These are phyloP conservation scores for Eupeodes luniger DNA, from an alignment of 2,888 invertebrate genomes.

Conservation along the genomic window DNA sequence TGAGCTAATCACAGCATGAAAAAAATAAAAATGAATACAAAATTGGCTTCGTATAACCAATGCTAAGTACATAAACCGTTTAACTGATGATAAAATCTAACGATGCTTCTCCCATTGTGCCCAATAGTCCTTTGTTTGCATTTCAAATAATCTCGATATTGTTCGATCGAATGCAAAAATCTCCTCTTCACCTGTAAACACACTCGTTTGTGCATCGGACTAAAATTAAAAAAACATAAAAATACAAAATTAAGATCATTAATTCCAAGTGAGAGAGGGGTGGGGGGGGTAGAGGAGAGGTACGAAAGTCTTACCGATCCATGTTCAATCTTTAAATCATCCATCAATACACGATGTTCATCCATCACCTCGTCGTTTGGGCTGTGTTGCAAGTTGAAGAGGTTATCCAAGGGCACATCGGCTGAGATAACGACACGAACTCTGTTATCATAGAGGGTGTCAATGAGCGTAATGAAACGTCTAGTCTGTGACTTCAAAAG, in stretches of 20 bases:
- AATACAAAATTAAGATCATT: background rate
- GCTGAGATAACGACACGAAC: constrained; percentile 94
- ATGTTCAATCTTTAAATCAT: constrained; percentile 94
- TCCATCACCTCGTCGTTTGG: constrained; percentile 87
- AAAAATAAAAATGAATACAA: constrained; percentile 8
- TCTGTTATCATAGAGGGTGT: constrained; percentile 97
- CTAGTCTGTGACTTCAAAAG: constrained; percentile 93
- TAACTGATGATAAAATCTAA: constrained; percentile 68
- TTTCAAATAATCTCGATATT: constrained; percentile 95
- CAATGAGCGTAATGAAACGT: constrained; percentile 98
- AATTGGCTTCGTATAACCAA: constrained; percentile 19
- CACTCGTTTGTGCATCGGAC: constrained; percentile 92
- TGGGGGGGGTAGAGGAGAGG: too few species aligned
- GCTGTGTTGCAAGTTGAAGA: constrained; percentile 86
- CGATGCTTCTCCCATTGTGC: constrained; percentile 88
- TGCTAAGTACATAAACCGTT: constrained; percentile 52
- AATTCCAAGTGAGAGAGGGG: background rate
- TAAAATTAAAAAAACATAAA: constrained; percentile 81
- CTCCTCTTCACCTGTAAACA: constrained; percentile 99
- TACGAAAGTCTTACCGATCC: constrained; percentile 86
- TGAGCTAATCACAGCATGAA: constrained; percentile 44
- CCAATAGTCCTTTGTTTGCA: constrained; percentile 98
- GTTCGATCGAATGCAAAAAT: constrained; percentile 98
- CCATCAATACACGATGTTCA: constrained; percentile 95
- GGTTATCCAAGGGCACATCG: constrained; percentile 89